Conservation (phyloP, 2,888 invertebrate genomes). For the Apamea crenata region DNA sequence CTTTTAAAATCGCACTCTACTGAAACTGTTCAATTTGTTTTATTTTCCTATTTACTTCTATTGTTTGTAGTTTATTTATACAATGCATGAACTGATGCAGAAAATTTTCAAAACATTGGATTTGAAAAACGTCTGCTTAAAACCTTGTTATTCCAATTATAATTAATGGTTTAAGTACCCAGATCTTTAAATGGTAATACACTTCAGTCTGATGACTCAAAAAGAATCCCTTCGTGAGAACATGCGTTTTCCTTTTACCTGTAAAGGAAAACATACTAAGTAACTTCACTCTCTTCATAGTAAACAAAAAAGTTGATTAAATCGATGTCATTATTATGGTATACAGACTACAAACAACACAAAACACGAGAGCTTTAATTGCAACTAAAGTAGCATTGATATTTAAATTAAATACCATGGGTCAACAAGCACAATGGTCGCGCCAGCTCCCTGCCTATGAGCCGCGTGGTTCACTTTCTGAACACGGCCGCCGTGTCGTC, state of each 20-base stretch:
- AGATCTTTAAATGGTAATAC: background rate
- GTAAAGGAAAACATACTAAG: background rate
- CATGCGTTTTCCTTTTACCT: background rate
- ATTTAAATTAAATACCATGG: background rate
- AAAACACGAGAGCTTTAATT: background rate
- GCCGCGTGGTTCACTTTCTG: slow-evolving; percentile 19
- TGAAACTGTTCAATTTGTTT: slow-evolving; percentile 45
- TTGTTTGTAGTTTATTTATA: slow-evolving; percentile 6
- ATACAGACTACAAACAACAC: background rate
- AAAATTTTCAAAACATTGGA: background rate
- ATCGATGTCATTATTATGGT: background rate
- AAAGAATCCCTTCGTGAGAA: background rate
- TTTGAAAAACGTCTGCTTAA: background rate
- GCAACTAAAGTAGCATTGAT: background rate
- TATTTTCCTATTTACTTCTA: slow-evolving; percentile 34
- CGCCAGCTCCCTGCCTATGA: slow-evolving; percentile 24
- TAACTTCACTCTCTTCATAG: background rate
- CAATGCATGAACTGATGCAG: background rate
- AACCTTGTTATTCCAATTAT: background rate
- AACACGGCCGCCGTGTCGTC: slow-evolving; percentile 44
- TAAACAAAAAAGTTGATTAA: no score
- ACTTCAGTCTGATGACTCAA: background rate
- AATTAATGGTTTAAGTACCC: background rate
- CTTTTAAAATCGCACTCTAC: slow-evolving; percentile 52
- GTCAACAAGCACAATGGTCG: background rate